Base-by-base conservation (phyloP, 1,140 invertebrate genomes). In the Drosophila nigromelanica region DNA sequence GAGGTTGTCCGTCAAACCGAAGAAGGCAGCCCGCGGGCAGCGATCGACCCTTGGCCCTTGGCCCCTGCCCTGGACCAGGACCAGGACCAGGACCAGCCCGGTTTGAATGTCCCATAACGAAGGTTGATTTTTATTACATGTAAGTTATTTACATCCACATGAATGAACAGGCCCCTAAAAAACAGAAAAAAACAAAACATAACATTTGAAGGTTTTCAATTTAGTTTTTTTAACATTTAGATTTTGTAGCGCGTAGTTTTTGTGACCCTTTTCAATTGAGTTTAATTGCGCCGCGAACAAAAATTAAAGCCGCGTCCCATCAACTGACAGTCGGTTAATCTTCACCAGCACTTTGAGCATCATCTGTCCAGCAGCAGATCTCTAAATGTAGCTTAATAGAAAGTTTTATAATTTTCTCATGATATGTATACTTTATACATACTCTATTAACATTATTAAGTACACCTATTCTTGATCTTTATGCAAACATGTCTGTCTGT, bases 71-170 rank as follows among this genome's bases (percentile, higher is more conserved):
- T 24, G 2, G 21, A 2, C 21, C 18, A 1, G 18, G 18, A 18
- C 21, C 21, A 3, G 21, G 21, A 24, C 3, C 21, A 24, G 21
- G 2, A 24, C n/a, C 15, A n/a, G 45, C 21, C 39, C 27, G 30
- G 42, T 51, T 68, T 37, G 15, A 55, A 14, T 75, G 61, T 70
- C 69, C 64, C 80, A 61, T 74, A 69, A 64, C 67, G 81, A 68
- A 60, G 63, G 10, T 60, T 73, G 59, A 86, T 60, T 72, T 79
- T 86, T 68, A 86, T 72, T 75, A 61, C 81, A 74, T 80, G 73
- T 80, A 85, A 73, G 68, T 68, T 62, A 80, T 60, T 77, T 80
- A 47, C 39, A 62, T 73, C 59, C 73, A 80, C 74, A 66, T 86
- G 64, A 70, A 11, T 66, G 73, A 48, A 52, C 80, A 69, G 39